Conservation (phyloP, 2,797 vertebrate genomes). For the Smutsia temminckii region DNA sequence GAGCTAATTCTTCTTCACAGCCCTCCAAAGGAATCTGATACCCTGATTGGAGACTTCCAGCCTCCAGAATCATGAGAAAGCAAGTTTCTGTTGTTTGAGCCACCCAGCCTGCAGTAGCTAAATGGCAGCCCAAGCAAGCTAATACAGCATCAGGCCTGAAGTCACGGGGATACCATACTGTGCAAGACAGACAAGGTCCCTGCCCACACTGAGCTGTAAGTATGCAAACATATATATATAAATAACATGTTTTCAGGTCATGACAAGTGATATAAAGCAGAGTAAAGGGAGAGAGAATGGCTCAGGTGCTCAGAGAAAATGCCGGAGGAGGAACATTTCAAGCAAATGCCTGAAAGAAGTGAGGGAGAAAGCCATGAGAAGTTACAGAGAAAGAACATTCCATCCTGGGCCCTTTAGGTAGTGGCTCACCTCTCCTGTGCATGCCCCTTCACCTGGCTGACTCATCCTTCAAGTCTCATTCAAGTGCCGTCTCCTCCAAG, state of each 20-base stretch:
- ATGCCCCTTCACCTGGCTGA: no score
- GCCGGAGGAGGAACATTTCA: neutral
- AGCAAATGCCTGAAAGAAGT: neutral
- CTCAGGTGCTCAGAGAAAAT: neutral
- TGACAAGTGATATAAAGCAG: neutral
- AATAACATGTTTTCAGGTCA: neutral
- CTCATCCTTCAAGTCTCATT: neutral
- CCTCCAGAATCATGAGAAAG: neutral
- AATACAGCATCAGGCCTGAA: neutral
- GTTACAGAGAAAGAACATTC: neutral
- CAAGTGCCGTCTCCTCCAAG: neutral
- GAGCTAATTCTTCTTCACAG: neutral
- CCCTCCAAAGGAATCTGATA: neutral
- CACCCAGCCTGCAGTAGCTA: neutral
- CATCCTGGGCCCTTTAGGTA: neutral
- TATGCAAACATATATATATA: neutral
- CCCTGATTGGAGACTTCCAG: neutral
- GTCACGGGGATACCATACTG: neutral
- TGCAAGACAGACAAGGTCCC: neutral
- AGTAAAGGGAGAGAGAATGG: neutral
- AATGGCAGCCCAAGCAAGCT: neutral
- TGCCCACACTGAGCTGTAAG: neutral
- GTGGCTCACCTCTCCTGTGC: neutral
- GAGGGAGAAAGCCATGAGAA: neutral
- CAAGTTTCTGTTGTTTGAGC: neutral